Evolutionary conservation across 2,113 vertebrate genomes (phyloP).

Genomic region (Egretta garzetta): DNA sequence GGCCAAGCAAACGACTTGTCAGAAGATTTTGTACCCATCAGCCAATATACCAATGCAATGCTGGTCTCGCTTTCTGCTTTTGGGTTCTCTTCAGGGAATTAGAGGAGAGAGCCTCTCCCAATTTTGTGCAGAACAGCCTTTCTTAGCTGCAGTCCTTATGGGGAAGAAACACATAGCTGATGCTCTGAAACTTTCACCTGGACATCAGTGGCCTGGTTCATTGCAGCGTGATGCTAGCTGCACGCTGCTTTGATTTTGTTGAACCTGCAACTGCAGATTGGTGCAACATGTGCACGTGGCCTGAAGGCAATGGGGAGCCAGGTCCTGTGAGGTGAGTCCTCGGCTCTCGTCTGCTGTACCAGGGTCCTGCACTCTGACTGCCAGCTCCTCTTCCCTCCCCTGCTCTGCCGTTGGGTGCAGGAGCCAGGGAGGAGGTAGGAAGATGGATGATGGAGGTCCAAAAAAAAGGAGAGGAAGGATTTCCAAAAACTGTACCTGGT

Average conservation of each 20-base stretch:
- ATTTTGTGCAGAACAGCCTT: background rate
- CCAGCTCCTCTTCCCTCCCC: background rate
- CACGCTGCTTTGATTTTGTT: background rate
- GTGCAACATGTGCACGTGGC: background rate
- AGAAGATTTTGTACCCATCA: slow-evolving; percentile 51
- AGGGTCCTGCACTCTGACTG: background rate
- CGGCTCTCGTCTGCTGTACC: background rate
- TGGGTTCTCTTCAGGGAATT: slow-evolving; percentile 1
- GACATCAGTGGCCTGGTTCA: background rate
- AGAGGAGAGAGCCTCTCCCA: background rate
- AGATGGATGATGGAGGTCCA: background rate
- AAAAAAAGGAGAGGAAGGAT: background rate
- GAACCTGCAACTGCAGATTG: background rate
- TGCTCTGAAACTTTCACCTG: background rate
- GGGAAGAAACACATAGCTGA: background rate
- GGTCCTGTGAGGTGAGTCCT: background rate
- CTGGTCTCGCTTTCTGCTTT: slow-evolving; percentile 51
- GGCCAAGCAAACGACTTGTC: slow-evolving; percentile 50
- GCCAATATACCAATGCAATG: background rate
- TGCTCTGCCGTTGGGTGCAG: background rate
- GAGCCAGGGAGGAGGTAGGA: background rate
- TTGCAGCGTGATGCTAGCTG: accelerated
- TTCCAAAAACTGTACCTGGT: background rate
- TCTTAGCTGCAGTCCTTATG: background rate
- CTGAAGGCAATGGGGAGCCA: background rate